Evolutionary conservation across 2,888 invertebrate species (phyloP), one percentile per base, ranked within the genome.

Genomic region (Margaritifera margaritifera): DNA sequence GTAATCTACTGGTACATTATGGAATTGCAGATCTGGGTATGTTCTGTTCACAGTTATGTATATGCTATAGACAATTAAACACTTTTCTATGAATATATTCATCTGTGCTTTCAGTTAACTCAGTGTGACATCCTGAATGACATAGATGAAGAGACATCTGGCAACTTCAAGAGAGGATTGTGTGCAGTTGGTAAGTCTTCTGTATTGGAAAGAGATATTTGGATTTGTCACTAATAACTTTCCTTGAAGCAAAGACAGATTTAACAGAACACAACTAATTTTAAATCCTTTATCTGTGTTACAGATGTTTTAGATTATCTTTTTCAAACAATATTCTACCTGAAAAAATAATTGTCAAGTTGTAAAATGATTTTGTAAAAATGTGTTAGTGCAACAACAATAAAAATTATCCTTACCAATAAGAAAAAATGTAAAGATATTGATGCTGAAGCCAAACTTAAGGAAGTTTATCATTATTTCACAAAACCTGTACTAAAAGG

Each of bases 131-230:
- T 89, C 50, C 71, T 84, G 6, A 86, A 87, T 65, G 83, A 84
- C 52, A 81, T 88, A 42, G 82, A 82, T 62, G 70, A 85, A 27
- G 89, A 89, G 68, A 87, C 87, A n/a, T 88, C 88, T 22, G 88
- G 89, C 0, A 80, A 85, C 64, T 85, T 86, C 67, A 79, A 79
- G 66, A 71, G 68, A 56, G 88, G 87, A 59, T 79, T 88, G n/a
- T 71, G 78, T 50, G 84, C 87, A 51, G 75, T 89, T 52, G 85
- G 53, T 31, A 55, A n/a, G n/a, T 55, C n/a, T 55, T 53, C 15
- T 53, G 53, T 19, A 53, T 53, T 55, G n/a, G 24, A n/a, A 55
- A 24, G 15, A n/a, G 4, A 55, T 22, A 22, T 20, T 55, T 55
- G 3, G 42, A 42, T 55, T 22, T 55, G 55, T 55, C 55, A 11